Conservation (phyloP, 2,888 invertebrate genomes). For the Eupithecia subumbrata region DNA sequence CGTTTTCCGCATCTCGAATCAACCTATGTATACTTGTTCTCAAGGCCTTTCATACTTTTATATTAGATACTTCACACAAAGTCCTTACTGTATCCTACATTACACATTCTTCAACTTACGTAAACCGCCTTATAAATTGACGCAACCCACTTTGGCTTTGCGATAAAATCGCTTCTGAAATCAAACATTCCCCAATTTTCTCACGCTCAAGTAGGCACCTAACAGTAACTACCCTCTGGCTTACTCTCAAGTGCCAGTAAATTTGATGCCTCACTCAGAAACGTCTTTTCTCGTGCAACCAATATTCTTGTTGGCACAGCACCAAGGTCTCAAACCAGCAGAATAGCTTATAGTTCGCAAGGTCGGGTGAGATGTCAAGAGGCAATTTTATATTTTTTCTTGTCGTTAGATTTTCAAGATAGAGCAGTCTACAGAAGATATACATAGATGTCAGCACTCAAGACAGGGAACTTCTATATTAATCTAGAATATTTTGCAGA, state of each 20-base stretch:
- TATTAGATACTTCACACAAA: background rate
- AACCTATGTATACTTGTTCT: background rate
- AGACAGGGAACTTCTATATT: background rate
- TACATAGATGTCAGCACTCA: background rate
- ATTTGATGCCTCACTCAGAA: slow-evolving; percentile 43
- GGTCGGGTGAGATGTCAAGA: slow-evolving; percentile 40
- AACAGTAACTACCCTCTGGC: slow-evolving; percentile 8
- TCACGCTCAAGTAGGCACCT: background rate
- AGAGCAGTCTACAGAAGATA: slow-evolving; percentile 8
- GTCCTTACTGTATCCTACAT: background rate
- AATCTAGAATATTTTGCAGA: background rate
- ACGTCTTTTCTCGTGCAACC: slow-evolving; percentile 43
- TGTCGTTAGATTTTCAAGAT: slow-evolving; percentile 24
- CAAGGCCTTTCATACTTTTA: background rate
- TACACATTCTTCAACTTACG: background rate
- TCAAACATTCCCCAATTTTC: slow-evolving; percentile 13
- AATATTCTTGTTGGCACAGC: slow-evolving; percentile 49
- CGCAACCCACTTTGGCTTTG: background rate
- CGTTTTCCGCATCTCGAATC: background rate
- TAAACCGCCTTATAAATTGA: background rate
- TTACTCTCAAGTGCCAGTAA: slow-evolving; percentile 29
- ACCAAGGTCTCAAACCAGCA: slow-evolving; percentile 42
- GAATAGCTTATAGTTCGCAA: slow-evolving; percentile 36
- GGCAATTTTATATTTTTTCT: slow-evolving; percentile 29
- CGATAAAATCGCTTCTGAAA: background rate